Evolutionary conservation across 2,888 invertebrate genomes (phyloP).

Genomic region (Caenorhabditis panamensis): DNA sequence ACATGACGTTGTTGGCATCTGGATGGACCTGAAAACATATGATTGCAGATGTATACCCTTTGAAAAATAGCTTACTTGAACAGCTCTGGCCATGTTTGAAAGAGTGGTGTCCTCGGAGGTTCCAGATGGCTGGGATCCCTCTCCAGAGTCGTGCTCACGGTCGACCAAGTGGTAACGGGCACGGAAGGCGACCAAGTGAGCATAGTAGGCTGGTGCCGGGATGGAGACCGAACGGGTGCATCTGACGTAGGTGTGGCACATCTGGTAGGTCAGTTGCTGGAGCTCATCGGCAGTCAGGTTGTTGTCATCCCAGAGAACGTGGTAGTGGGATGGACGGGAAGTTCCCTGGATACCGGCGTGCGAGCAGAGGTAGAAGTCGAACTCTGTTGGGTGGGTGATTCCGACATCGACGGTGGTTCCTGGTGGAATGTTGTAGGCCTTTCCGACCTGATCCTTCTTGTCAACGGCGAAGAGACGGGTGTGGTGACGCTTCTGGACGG

Average conservation of each 20-base stretch:
- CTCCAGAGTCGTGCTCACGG: conserved; percentile 81
- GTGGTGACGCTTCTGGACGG: conserved; percentile 99
- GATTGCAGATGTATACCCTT: neutral
- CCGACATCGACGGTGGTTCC: conserved; percentile 99
- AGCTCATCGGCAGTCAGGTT: conserved; percentile 98
- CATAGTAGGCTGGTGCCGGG: conserved; percentile 98
- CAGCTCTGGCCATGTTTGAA: conserved; percentile 87
- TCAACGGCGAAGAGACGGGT: conserved; percentile 98
- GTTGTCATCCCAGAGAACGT: conserved; percentile 99
- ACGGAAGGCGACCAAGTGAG: conserved; percentile 98
- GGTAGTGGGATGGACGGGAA: conserved; percentile 98
- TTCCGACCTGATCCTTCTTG: conserved; percentile 95
- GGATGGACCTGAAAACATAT: conserved; percentile 91
- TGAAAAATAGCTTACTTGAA: conserved; percentile 86
- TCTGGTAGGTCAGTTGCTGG: conserved; percentile 98
- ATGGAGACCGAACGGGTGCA: conserved; percentile 99
- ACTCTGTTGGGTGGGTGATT: conserved; percentile 99
- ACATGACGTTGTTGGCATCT: conserved; percentile 99
- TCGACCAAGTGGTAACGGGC: conserved; percentile 85
- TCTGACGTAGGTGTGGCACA: conserved; percentile 99
- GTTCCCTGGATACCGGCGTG: conserved; percentile 89
- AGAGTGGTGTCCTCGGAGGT: conserved; percentile 81
- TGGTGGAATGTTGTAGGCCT: conserved; percentile 98
- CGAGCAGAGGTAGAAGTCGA: conserved; percentile 98
- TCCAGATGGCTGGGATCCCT: conserved; percentile 81